A percentile compares a stretch with the other conserved stretches of the same genome.
phyloP scores from a whole-genome alignment of 2,888 invertebrate species.

The Sphaeridia pumilis region DNA sequence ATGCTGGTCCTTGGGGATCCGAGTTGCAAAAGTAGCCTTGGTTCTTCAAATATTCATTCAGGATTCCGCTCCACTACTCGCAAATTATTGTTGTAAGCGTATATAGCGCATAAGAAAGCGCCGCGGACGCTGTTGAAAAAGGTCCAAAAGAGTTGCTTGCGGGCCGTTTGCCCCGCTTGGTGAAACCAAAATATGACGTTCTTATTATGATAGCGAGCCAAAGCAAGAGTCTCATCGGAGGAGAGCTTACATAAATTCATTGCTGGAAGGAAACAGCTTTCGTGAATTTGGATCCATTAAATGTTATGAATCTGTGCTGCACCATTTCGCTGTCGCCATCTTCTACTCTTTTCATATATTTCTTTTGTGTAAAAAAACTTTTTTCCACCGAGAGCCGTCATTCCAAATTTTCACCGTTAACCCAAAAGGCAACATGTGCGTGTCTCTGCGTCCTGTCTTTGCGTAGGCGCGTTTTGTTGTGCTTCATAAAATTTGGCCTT shows the following conservation, averaged over 20 bases:
- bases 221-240: too few relatives aligned
- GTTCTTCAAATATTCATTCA: slow-evolving; percentile 4
- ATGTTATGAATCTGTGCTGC: neutral
- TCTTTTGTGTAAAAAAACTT: too few relatives aligned
- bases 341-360: too few relatives aligned
- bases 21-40: too few relatives aligned
- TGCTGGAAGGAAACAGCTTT: neutral
- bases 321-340: neutral
- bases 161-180: too few relatives aligned
- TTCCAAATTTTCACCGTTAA: neutral
- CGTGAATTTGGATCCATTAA: slow-evolving; percentile 1
- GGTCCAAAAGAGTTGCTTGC: too few relatives aligned
- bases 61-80: neutral
- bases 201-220: too few relatives aligned
- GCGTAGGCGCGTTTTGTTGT: too few relatives aligned
- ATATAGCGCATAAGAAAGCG: too few relatives aligned
- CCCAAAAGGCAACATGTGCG: neutral
- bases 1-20: too few relatives aligned
- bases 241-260: neutral
- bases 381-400: neutral
- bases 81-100: neutral
- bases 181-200: too few relatives aligned
- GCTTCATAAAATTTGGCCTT: slow-evolving; percentile 4
- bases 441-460: too few relatives aligned
- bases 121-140: neutral